These are phyloP conservation scores for Cheumatopsyche charites DNA, from an alignment of 1,140 invertebrate species.

Conservation along the genomic window DNA sequence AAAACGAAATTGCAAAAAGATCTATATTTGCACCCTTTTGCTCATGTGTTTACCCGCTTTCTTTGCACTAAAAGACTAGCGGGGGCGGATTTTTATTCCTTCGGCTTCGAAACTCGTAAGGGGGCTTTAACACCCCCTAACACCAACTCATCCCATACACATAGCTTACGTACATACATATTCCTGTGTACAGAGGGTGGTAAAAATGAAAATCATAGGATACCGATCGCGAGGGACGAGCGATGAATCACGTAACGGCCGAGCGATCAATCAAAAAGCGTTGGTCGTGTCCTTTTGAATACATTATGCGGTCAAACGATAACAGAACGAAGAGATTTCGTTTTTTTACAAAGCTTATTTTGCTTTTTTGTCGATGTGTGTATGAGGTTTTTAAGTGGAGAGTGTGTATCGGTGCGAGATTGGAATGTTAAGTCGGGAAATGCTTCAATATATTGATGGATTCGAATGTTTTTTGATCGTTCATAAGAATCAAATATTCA, in stretches of 20 bases:
- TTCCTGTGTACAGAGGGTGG: not conserved
- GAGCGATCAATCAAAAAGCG: conserved; percentile 32
- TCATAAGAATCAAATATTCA: no score
- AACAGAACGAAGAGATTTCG: no score
- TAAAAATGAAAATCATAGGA: conserved; percentile 30
- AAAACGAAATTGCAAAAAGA: not conserved
- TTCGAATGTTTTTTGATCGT: no score
- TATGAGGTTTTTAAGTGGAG: no score
- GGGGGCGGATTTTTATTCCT: conserved; percentile 24
- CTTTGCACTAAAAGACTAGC: not conserved
- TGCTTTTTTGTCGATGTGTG: no score
- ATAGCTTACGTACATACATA: not conserved
- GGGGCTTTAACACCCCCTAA: conserved; percentile 26
- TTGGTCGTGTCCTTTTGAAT: conserved; percentile 26
- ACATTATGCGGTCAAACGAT: conserved; percentile 9
- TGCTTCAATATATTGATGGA: no score
- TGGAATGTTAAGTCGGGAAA: no score
- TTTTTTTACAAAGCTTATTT: no score
- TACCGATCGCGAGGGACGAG: conserved; percentile 34
- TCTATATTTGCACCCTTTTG: not conserved
- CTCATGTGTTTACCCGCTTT: not conserved
- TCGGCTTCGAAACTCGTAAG: conserved; percentile 40
- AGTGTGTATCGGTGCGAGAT: no score
- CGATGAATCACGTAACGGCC: conserved; percentile 37
- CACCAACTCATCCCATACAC: not conserved